phyloP scores from a whole-genome alignment of 2,113 vertebrate genomes.

The Puffinus mauretanicus region DNA sequence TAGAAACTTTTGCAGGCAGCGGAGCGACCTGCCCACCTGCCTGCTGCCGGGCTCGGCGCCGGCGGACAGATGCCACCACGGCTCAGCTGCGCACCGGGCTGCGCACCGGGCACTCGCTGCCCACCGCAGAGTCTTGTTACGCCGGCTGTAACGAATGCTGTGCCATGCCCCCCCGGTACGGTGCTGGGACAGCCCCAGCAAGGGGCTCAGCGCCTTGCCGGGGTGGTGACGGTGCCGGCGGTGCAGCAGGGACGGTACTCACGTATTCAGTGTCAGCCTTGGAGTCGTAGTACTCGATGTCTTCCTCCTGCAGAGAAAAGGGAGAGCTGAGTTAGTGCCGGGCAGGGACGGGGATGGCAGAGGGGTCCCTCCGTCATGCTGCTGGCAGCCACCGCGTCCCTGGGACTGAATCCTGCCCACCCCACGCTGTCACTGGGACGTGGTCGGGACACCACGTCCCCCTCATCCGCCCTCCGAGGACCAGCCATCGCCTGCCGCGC shows the following conservation, averaged over 20 bases:
- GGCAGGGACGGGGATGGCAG: not conserved
- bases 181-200: not conserved
- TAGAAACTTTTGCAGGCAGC: constrained; percentile 72
- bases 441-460: no score
- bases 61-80: not conserved
- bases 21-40: constrained; percentile 54
- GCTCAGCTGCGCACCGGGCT: not conserved
- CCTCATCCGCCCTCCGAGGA: not conserved
- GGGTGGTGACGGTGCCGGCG: accelerated
- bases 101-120: accelerated
- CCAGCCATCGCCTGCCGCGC: accelerated
- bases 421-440: accelerated
- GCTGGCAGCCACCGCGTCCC: not conserved
- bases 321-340: not conserved
- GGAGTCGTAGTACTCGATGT: constrained; percentile 95
- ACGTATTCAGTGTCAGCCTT: constrained; percentile 94
- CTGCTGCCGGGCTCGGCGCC: not conserved
- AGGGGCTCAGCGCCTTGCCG: accelerated
- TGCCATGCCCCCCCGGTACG: accelerated
- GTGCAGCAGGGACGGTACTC: constrained; percentile 70
- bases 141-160: accelerated
- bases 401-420: not conserved
- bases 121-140: not conserved
- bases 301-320: constrained; percentile 84
- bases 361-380: not conserved